Evolutionary conservation across 2,797 vertebrate species (phyloP), one percentile per base, ranked within the genome.

Genomic region (Sebastes wilsoni): DNA sequence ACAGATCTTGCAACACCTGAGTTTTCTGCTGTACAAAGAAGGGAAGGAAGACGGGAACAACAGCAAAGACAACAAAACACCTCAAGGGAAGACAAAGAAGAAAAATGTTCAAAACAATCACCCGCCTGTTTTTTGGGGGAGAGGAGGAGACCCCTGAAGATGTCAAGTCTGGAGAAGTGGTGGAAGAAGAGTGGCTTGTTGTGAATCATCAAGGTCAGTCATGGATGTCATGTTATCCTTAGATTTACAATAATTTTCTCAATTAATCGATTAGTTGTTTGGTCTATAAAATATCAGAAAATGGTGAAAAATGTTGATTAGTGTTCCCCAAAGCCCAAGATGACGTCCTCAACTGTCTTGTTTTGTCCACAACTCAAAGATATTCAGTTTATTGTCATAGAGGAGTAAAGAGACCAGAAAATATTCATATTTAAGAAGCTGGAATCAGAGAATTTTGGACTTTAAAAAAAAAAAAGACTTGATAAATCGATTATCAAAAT

Each of bases 121-220:
- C 94, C 80, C 97, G 95, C 87, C 94, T 99, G 86, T 94, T 99
- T 87, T 99, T 99, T 90, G 97, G 97, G 0, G 93, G 92, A 18
- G 62, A 84, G n/a, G 92, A 93, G 68, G 96, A 94, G 73, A 82
- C 79, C 0, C 67, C 91, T 0, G 92, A 95, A 79, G 94, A 95
- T 42, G 74, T 90, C 13, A 95, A 90, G 81, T 89, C 95, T 84
- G 94, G 94, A 72, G 93, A 97, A 1, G 94, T 93, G 68, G 93
- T 96, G 76, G 98, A 97, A 70, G 98, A 98, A 80, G 98, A 94
- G 1, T 99, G 98, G 98, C 96, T 97, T 18, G 96, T 99, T 71
- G 96, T 99, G 84, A 96, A 93, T 84, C 95, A 98, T 84, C 95
- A 95, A 92, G 98, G 98, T 98, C 79, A 94, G 97, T 82, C 77